A percentile compares a stretch with the other conserved stretches of the same genome.
These are phyloP conservation scores for Hipparchia sbordonii DNA, from an alignment of 2,888 invertebrate species.

Conservation along the genomic window DNA sequence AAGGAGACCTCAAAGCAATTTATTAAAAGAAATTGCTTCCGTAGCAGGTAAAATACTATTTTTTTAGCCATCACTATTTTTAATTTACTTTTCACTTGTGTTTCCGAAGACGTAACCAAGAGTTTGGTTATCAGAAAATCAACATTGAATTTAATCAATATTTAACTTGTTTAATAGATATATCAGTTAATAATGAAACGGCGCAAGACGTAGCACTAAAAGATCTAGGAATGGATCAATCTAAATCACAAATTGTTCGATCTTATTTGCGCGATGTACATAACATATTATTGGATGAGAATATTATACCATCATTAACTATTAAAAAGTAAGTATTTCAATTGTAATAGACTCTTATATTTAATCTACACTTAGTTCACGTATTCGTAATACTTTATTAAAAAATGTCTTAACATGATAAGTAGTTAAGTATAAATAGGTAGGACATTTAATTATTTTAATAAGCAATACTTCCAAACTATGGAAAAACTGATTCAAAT, in stretches of 20 bases:
- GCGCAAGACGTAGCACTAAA: constrained; percentile 36
- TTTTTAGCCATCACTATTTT: neutral
- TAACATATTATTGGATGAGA: constrained; percentile 37
- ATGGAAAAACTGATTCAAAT: neutral
- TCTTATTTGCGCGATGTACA: constrained; percentile 39
- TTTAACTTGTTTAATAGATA: constrained; percentile 33
- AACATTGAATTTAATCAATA: neutral
- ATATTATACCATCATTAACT: constrained; percentile 38
- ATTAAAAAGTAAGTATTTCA: constrained; percentile 41
- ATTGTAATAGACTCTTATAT: neutral
- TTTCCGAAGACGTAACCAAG: too few species aligned
- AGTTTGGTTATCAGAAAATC: neutral
- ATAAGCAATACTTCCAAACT: too few species aligned
- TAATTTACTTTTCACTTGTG: neutral
- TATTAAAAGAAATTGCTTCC: constrained; percentile 23
- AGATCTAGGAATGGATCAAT: constrained; percentile 41
- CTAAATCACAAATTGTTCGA: constrained; percentile 36
- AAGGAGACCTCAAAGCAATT: neutral
- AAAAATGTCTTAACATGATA: neutral
- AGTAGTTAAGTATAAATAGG: too few species aligned
- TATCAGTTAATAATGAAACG: constrained; percentile 35
- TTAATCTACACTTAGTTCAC: neutral
- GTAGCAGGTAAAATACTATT: constrained; percentile 18
- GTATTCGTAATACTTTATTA: neutral
- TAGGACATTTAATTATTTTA: too few species aligned